Percentiles rank a stretch among this genome's conserved stretches.
Evolutionary conservation across 2,888 invertebrate species (phyloP).

Genomic region (Idaea straminata): DNA sequence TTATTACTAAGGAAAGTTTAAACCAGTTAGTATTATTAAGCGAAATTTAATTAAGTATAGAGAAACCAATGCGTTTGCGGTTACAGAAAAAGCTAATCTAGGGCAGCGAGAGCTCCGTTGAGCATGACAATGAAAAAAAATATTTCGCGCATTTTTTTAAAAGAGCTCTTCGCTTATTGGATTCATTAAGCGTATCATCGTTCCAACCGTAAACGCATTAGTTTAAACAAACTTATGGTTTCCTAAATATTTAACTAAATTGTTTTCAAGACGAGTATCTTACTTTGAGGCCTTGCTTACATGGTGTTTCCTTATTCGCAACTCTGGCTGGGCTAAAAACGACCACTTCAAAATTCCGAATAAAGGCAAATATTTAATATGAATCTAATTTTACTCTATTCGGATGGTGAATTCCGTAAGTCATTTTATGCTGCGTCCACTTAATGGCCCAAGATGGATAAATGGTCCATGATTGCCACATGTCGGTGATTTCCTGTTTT

Average conservation of each 20-base stretch:
- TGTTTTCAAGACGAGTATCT: background rate
- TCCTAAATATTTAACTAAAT: slow-evolving; percentile 2
- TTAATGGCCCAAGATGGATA: too few species aligned
- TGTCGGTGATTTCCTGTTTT: too few species aligned
- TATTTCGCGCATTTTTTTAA: too few species aligned
- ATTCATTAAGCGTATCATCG: background rate
- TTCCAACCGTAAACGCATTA: background rate
- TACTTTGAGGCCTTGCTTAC: background rate
- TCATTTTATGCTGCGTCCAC: too few species aligned
- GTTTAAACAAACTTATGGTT: background rate
- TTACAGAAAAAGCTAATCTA: background rate
- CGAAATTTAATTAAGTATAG: background rate
- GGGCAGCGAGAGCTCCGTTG: background rate
- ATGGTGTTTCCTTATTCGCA: background rate
- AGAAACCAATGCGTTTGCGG: background rate
- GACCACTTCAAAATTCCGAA: too few species aligned
- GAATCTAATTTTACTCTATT: too few species aligned
- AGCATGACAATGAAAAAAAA: too few species aligned
- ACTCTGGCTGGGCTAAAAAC: background rate
- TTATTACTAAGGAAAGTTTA: background rate
- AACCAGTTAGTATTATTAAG: background rate
- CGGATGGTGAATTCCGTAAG: too few species aligned
- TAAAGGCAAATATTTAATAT: too few species aligned
- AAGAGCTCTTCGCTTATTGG: too few species aligned
- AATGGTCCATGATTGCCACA: too few species aligned